phyloP scores from a whole-genome alignment of 2,888 invertebrate genomes.

The Scrobipalpa atriplicella region DNA sequence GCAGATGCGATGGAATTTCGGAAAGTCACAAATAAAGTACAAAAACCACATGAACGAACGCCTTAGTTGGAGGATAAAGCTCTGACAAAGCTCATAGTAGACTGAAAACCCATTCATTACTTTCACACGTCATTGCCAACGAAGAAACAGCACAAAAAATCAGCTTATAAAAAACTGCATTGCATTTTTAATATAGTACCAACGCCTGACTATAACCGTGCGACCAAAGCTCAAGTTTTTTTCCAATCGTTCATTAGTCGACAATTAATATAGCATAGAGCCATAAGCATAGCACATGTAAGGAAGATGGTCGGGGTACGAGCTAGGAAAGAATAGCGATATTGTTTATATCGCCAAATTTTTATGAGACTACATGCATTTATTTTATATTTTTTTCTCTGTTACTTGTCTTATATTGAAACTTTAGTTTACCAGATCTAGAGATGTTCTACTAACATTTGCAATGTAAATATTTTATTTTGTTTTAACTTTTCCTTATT shows the following conservation, averaged over 20 bases:
- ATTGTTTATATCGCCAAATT: not conserved
- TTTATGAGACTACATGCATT: too few species aligned
- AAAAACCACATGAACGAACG: too few species aligned
- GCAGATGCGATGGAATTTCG: not conserved
- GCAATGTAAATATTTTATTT: too few species aligned
- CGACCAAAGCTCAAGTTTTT: constrained; percentile 56
- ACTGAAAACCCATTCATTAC: constrained; percentile 37
- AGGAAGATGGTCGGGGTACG: constrained; percentile 47
- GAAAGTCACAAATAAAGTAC: too few species aligned
- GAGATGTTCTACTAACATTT: too few species aligned
- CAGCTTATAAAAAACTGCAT: not conserved
- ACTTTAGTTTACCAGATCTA: too few species aligned
- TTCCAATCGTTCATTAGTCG: constrained; percentile 62
- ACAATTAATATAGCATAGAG: constrained; percentile 63
- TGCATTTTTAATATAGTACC: constrained; percentile 2
- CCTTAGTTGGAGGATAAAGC: too few species aligned
- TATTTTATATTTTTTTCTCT: too few species aligned
- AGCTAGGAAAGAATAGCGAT: constrained; percentile 42
- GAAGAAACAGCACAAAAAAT: constrained; percentile 19
- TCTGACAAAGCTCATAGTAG: too few species aligned
- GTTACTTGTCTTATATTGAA: too few species aligned
- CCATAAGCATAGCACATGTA: constrained; percentile 46
- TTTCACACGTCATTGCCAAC: constrained; percentile 19
- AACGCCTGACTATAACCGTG: constrained; percentile 52
- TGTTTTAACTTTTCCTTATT: too few species aligned